phyloP scores from a whole-genome alignment of 2,888 invertebrate species.

The Cetonia aurata region DNA sequence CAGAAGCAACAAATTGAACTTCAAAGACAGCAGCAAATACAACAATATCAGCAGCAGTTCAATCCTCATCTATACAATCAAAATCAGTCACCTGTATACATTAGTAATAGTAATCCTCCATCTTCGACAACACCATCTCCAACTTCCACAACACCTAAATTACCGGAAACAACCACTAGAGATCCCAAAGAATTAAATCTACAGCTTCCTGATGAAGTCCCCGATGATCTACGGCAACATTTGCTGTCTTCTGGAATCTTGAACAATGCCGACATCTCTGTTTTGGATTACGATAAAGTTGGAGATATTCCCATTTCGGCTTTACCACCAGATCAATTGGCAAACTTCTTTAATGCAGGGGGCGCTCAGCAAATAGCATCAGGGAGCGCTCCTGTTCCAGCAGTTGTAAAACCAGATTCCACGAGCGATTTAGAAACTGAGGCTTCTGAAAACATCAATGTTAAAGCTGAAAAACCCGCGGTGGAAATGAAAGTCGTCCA shows the following conservation, averaged over 20 bases:
- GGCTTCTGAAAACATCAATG: slow-evolving; percentile 69
- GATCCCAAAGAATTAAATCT: slow-evolving; percentile 72
- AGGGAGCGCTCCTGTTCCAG: slow-evolving; percentile 77
- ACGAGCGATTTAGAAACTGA: slow-evolving; percentile 69
- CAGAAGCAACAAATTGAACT: slow-evolving; percentile 54
- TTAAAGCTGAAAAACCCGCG: slow-evolving; percentile 66
- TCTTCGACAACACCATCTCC: slow-evolving; percentile 66
- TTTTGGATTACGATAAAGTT: slow-evolving; percentile 89
- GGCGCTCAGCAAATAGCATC: slow-evolving; percentile 77
- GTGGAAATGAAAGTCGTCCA: slow-evolving; percentile 89
- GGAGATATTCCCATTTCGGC: slow-evolving; percentile 88
- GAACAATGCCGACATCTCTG: slow-evolving; percentile 88
- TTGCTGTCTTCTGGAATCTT: slow-evolving; percentile 87
- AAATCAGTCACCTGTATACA: slow-evolving; percentile 30
- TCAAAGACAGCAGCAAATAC: slow-evolving; percentile 54
- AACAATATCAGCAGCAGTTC: slow-evolving; percentile 54
- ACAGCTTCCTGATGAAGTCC: slow-evolving; percentile 87
- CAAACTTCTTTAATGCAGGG: slow-evolving; percentile 88
- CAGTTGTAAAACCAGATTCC: slow-evolving; percentile 76
- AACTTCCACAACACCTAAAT: slow-evolving; percentile 67
- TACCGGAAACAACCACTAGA: slow-evolving; percentile 66
- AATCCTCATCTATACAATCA: slow-evolving; percentile 34
- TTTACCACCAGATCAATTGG: slow-evolving; percentile 86
- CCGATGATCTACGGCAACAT: slow-evolving; percentile 87
- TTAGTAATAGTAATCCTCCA: slow-evolving; percentile 51